Evolutionary conservation across 2,113 vertebrate genomes (phyloP), one percentile per base, ranked within the genome.

Genomic region (Sebastes fasciatus): DNA sequence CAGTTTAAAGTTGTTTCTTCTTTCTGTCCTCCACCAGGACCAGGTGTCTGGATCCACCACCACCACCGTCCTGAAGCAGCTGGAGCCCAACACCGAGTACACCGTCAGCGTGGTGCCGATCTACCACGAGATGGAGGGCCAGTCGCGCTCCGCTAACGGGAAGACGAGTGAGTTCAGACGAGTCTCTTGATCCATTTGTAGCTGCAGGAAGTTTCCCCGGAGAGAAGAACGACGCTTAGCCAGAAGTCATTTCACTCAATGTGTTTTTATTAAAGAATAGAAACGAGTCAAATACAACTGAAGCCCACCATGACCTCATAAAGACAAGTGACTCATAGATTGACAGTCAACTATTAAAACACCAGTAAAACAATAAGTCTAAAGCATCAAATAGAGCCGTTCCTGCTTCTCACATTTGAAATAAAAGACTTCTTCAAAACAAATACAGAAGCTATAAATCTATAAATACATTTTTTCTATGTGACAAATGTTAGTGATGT

Each of bases 91-190:
- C 94, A 99, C 97, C 0, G 94, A 95, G 52, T 99, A 99, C 91
- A 97, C 95, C 0, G 95, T 99, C 84, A 95, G 95, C 7, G 93
- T 99, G 23, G 84, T 97, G 62, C 97, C 98, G 4, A 87, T 99
- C 9, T 99, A 99, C 84, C 91, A 95, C 0, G 98, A 98, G 75
- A 97, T 97, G 92, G 97, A 99, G 91, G 98, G 97, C 4, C 95
- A 96, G 77, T 87, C 96, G 12, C 95, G 93, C 83, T 94, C 95
- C 1, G 92, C 93, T 57, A 96, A 97, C 6, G 98, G 98, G 77
- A 96, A 94, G 91, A 99, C 98, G 75, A 92, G 98, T 99, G 95
- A 94, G 97, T 95, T 8, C 5, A 10, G 16, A 51, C 8, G 9
- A 26, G 34, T 8, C 62, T n/a, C 46, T 9, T 4, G 63, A 19